Conservation (phyloP, 1,140 invertebrate species). For the Drosophila punjabiensis region DNA sequence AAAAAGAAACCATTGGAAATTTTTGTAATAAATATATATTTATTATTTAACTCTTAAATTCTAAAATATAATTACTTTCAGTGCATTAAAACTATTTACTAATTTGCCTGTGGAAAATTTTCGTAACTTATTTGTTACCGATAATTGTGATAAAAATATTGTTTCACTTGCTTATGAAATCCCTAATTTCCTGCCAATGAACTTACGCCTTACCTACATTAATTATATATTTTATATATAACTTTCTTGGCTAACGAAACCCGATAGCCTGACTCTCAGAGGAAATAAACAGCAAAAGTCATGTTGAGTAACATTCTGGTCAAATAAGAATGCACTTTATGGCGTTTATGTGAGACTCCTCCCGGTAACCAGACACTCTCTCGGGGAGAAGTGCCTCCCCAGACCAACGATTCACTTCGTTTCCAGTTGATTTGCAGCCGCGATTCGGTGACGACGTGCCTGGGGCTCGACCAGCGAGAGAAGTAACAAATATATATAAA, state of each 20-base stretch:
- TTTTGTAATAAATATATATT: too few relatives aligned
- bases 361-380: conserved; percentile 18
- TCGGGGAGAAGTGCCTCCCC: background rate
- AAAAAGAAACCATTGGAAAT: too few relatives aligned
- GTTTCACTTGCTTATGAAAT: background rate
- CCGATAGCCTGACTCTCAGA: background rate
- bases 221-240: background rate
- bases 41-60: background rate
- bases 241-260: background rate
- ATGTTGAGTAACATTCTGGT: conserved; percentile 34
- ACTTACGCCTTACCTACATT: background rate
- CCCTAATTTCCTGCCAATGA: conserved; percentile 3
- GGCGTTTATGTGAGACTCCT: conserved; percentile 7
- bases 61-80: background rate
- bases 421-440: conserved; percentile 46
- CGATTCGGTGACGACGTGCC: conserved; percentile 56
- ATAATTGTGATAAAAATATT: background rate
- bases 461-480: conserved; percentile 10
- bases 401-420: background rate
- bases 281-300: background rate
- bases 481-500: background rate
- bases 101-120: background rate
- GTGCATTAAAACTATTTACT: background rate
- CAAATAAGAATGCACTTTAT: conserved; percentile 19
- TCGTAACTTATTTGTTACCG: background rate